Percentiles rank a stretch among this genome's conserved stretches.
Conservation (phyloP, 2,888 invertebrate genomes). For the Dorcus hopei region DNA sequence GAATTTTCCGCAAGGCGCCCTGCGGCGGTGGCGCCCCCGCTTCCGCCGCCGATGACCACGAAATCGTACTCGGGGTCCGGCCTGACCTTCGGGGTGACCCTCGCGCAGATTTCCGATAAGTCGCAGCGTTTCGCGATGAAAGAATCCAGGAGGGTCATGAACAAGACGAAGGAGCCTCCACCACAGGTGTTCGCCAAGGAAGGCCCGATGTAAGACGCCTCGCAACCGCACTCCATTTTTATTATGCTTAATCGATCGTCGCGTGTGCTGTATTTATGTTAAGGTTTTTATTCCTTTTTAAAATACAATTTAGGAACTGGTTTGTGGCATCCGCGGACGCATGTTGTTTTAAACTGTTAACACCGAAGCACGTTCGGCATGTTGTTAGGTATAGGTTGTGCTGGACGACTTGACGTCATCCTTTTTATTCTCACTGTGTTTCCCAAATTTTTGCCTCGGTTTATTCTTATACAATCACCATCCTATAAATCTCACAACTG, state of each 20-base stretch:
- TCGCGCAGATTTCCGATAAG: conserved; percentile 59
- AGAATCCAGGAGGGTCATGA: conserved; percentile 64
- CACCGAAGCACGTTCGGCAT: neutral
- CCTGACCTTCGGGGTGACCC: conserved; percentile 50
- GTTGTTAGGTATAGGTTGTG: neutral
- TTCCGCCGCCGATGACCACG: conserved; percentile 65
- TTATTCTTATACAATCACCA: too few relatives aligned
- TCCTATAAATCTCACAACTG: too few relatives aligned
- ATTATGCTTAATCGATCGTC: neutral
- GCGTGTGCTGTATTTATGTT: neutral
- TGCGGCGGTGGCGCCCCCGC: conserved; percentile 64
- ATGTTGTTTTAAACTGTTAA: conserved; percentile 10
- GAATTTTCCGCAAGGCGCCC: conserved; percentile 63
- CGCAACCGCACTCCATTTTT: conserved; percentile 55
- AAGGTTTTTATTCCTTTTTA: neutral
- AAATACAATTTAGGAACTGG: conserved; percentile 10
- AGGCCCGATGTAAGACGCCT: conserved; percentile 56
- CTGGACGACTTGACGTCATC: neutral
- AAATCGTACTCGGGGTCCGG: conserved; percentile 61
- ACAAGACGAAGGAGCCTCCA: conserved; percentile 58
- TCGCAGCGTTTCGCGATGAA: conserved; percentile 59
- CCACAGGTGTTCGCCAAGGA: conserved; percentile 57
- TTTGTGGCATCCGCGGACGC: conserved; percentile 7
- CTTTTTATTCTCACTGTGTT: neutral
- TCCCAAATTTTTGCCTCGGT: too few relatives aligned